phyloP scores from a whole-genome alignment of 2,113 vertebrate genomes.

The Spea multiplicata region DNA sequence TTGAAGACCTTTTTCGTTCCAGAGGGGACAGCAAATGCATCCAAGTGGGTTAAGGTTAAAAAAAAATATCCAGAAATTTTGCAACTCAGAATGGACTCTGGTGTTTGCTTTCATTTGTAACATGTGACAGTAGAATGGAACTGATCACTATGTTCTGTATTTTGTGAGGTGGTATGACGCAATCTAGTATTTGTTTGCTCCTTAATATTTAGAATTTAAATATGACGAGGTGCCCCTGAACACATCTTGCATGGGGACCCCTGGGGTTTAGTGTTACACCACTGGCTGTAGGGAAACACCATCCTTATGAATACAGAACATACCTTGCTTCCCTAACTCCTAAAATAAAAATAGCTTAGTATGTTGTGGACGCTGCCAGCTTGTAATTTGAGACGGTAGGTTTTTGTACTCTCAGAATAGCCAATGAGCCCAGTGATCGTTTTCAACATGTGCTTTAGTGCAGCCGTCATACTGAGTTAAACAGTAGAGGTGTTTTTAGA shows the following conservation, averaged over 20 bases:
- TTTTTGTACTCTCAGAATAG: constrained; percentile 28
- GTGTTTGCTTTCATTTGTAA: neutral
- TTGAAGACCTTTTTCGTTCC: no score
- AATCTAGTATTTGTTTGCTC: no score
- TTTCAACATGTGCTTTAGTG: neutral
- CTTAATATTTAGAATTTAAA: no score
- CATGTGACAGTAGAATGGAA: constrained; percentile 22
- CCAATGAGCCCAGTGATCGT: neutral
- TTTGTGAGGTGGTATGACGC: neutral
- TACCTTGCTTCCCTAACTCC: neutral
- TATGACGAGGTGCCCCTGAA: no score
- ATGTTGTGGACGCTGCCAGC: neutral
- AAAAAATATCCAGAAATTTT: no score
- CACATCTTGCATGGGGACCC: no score
- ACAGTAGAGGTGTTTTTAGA: neutral
- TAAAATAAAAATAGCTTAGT: constrained; percentile 13
- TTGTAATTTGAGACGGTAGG: constrained; percentile 11
- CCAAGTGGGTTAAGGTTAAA: no score
- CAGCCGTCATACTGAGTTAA: neutral
- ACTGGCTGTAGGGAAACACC: constrained; percentile 8
- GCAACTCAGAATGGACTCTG: neutral
- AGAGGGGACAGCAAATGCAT: no score
- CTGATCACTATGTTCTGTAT: neutral
- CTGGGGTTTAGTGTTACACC: no score
- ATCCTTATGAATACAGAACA: neutral